phyloP scores from a whole-genome alignment of 2,113 vertebrate genomes.

The Balaeniceps rex region DNA sequence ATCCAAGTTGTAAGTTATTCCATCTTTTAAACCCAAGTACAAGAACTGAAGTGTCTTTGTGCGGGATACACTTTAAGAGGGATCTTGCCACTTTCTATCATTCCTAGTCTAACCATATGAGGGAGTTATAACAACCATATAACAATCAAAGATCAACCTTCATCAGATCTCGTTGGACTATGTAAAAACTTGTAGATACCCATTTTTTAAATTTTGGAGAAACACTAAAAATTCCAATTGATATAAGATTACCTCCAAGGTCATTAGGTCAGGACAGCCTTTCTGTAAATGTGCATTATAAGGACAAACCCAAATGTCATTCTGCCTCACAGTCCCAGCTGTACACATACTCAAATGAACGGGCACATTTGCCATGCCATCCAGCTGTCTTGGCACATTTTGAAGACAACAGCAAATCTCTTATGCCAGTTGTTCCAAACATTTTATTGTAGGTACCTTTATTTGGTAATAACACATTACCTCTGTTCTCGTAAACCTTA shows the following conservation, averaged over 20 bases:
- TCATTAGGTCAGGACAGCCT: background rate
- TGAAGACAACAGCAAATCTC: background rate
- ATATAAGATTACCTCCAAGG: background rate
- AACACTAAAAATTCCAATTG: background rate
- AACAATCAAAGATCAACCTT: background rate
- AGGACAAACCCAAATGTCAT: background rate
- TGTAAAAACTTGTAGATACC: background rate
- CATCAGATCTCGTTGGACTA: background rate
- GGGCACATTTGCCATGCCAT: background rate
- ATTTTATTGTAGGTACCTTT: background rate
- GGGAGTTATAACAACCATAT: background rate
- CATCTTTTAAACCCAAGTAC: background rate
- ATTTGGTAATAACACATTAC: background rate
- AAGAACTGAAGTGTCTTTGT: background rate
- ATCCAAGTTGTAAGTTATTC: background rate
- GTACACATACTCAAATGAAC: background rate
- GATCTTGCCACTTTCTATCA: background rate
- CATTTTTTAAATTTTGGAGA: background rate
- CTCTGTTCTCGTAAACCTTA: background rate
- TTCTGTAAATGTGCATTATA: background rate
- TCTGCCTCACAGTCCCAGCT: background rate
- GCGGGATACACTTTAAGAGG: background rate
- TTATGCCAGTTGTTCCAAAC: background rate
- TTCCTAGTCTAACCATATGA: background rate
- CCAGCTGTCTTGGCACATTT: constrained; percentile 11